Base-by-base conservation (phyloP, 1,140 invertebrate genomes). In the Dufourea novaeangliae region DNA sequence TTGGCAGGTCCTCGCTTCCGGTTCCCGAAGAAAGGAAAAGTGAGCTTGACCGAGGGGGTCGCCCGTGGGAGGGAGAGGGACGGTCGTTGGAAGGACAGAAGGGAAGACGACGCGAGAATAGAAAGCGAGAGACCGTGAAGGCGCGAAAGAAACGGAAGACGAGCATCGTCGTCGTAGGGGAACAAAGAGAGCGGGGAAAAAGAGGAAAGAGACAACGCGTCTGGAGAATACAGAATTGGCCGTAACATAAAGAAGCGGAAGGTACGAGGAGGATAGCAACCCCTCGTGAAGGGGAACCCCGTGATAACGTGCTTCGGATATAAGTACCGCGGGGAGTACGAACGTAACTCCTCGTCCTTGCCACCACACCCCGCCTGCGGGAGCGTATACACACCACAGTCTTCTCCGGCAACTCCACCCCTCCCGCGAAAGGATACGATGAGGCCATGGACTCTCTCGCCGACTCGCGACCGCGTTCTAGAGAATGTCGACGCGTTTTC, bases 201-300 rank as follows among this genome's bases (percentile, higher is more conserved):
- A 57, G 63, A 50, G 37, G 62, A 52, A 56, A 52, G 34, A 62
- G 46, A 82, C 62, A 76, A 82, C 82, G n/a, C n/a, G 82, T 71
- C 79, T 34, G 56, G 37, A 79, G 79, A 84, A 85, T 79, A 85
- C 79, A 61, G 67, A 79, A 85, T 82, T 72, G 84, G 78, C 29
- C 64, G 68, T 82, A 85, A 84, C 72, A 84, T 84, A 84, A 85
- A 84, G 72, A 84, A 85, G 63, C 72, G 72, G 76, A 79, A 85
- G 69, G 68, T 82, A 73, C 44, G 68, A 82, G 34, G 76, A 79
- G 34, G 76, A 79, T 78, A 75, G 70, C 75, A 81, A 78, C 64
- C 74, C n/a, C 63, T 84, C 72, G 68, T n/a, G 75, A 71, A 78
- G 68, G 76, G 75, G 59, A 72, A 69, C 75, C 52, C n/a, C 54